Evolutionary conservation across 2,797 vertebrate species (phyloP).

Genomic region (Harpagifer antarcticus): DNA sequence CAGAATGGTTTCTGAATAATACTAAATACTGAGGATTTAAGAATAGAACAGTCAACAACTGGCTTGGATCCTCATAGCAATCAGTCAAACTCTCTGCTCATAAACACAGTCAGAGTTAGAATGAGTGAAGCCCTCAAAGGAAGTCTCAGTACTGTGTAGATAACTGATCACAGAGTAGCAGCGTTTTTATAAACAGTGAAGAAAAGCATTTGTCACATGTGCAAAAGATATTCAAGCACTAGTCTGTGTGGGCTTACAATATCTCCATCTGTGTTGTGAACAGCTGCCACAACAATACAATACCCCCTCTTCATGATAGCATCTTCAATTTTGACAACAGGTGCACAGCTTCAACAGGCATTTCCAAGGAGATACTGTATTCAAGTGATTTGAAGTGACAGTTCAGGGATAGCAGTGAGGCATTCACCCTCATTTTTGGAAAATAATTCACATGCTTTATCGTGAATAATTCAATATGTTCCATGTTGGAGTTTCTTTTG

Average conservation of each 20-base stretch:
- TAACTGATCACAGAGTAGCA: conserved; percentile 27
- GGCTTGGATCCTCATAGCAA: neutral
- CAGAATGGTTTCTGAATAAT: neutral
- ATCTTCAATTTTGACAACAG: conserved; percentile 25
- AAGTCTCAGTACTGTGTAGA: conserved; percentile 26
- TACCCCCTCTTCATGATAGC: conserved; percentile 3
- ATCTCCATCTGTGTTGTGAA: conserved; percentile 20
- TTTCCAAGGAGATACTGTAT: conserved; percentile 20
- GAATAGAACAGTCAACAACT: neutral
- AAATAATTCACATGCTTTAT: conserved; percentile 28
- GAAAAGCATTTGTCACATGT: conserved; percentile 20
- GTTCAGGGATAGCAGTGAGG: conserved; percentile 18
- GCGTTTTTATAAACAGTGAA: conserved; percentile 20
- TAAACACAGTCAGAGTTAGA: conserved; percentile 14
- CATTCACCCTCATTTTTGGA: conserved; percentile 24
- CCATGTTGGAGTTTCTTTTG: conserved; percentile 6
- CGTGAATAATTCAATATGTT: conserved; percentile 21
- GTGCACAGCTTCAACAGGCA: conserved; percentile 7
- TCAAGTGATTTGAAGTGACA: conserved; percentile 26
- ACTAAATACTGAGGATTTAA: too few species aligned
- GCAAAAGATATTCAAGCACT: conserved; percentile 27
- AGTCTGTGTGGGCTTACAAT: conserved; percentile 30
- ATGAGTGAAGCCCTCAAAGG: conserved; percentile 14
- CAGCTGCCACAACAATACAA: conserved; percentile 23
- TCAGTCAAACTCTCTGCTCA: neutral